phyloP scores from a whole-genome alignment of 2,113 vertebrate genomes.

The Phalacrocorax brasilianus region DNA sequence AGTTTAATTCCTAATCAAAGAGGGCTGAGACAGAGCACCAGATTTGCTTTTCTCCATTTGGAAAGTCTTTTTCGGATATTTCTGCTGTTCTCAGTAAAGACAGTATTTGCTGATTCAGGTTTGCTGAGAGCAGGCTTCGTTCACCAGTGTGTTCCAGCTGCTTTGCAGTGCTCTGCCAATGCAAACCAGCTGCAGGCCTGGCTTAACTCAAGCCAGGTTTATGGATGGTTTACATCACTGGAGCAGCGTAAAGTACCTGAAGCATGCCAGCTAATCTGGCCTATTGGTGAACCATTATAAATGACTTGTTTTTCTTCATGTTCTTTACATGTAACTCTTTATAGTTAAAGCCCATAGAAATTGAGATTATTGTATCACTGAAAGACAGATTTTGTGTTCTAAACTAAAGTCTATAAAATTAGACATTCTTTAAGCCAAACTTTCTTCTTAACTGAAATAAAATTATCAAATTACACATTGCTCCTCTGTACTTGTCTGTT shows the following conservation, averaged over 20 bases:
- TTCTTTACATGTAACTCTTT: slow-evolving; percentile 16
- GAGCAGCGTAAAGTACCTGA: slow-evolving; percentile 34
- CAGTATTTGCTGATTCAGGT: not conserved
- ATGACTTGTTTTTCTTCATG: slow-evolving; percentile 44
- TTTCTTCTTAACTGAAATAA: not conserved
- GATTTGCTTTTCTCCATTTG: not conserved
- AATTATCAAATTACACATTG: not conserved
- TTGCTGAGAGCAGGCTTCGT: not conserved
- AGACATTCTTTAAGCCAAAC: not conserved
- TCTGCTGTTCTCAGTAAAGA: not conserved
- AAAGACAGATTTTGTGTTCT: not conserved
- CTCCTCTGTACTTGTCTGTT: not conserved
- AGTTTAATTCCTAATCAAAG: not conserved
- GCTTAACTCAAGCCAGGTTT: slow-evolving; percentile 28
- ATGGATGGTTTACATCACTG: slow-evolving; percentile 40
- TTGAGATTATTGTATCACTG: not conserved
- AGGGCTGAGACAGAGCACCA: not conserved
- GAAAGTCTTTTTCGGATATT: not conserved
- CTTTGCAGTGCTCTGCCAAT: not conserved
- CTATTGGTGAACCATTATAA: slow-evolving; percentile 52
- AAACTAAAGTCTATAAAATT: not conserved
- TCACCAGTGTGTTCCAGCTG: not conserved
- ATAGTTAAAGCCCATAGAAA: not conserved
- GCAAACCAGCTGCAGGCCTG: slow-evolving; percentile 30
- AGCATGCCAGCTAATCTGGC: slow-evolving; percentile 46